Conservation (phyloP, 2,888 invertebrate genomes). For the Meganola albula region DNA sequence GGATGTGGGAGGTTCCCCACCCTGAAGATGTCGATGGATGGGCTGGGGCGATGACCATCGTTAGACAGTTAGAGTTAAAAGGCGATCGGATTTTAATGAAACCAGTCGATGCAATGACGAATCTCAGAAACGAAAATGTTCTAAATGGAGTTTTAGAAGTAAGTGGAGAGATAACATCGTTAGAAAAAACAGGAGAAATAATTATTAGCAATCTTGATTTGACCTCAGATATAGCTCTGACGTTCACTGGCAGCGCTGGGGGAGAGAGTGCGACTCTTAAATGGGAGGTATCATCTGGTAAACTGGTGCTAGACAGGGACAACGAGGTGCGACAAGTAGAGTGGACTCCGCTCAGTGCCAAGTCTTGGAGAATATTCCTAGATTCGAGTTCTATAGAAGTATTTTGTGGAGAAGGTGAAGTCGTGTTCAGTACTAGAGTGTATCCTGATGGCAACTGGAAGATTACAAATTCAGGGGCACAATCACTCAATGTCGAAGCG, state of each 20-base stretch:
- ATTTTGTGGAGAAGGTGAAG: slow-evolving; percentile 66
- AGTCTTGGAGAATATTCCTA: slow-evolving; percentile 51
- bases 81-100: slow-evolving; percentile 51
- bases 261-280: slow-evolving; percentile 36
- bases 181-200: slow-evolving; percentile 49
- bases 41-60: slow-evolving; percentile 62
- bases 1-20: slow-evolving; percentile 60
- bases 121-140: slow-evolving; percentile 35
- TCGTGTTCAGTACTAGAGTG: slow-evolving; percentile 58
- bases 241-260: slow-evolving; percentile 42
- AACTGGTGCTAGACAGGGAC: slow-evolving; percentile 45
- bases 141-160: slow-evolving; percentile 27
- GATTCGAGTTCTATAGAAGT: slow-evolving; percentile 63
- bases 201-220: slow-evolving; percentile 41
- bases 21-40: slow-evolving; percentile 63
- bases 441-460: slow-evolving; percentile 57
- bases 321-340: slow-evolving; percentile 53
- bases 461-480: slow-evolving; percentile 44
- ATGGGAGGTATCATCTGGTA: slow-evolving; percentile 41
- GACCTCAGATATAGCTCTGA: slow-evolving; percentile 35
- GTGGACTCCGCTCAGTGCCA: slow-evolving; percentile 44
- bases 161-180: slow-evolving; percentile 15
- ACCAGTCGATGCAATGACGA: slow-evolving; percentile 43
- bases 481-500: slow-evolving; percentile 37
- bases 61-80: slow-evolving; percentile 50